These are phyloP conservation scores for Hyposmocoma kahamanoa DNA, from an alignment of 1,140 invertebrate genomes.

Conservation along the genomic window DNA sequence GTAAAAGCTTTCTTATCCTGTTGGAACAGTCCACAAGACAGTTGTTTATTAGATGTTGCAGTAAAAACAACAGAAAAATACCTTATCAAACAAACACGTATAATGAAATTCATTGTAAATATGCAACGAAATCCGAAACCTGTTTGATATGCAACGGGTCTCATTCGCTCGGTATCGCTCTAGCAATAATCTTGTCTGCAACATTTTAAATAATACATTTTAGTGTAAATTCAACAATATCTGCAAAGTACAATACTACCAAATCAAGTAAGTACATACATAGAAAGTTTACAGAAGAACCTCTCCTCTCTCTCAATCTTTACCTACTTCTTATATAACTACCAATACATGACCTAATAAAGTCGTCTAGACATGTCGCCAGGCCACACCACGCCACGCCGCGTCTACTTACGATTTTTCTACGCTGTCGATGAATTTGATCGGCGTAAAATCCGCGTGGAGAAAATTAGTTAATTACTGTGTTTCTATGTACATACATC, in stretches of 20 bases:
- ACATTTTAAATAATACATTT: not conserved
- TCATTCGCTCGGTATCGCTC: slow-evolving; percentile 27
- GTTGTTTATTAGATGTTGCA: too few relatives aligned
- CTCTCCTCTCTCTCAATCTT: not conserved
- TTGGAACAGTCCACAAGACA: too few relatives aligned
- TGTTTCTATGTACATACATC: too few relatives aligned
- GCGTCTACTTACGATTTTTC: too few relatives aligned
- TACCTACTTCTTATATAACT: not conserved
- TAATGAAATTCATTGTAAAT: slow-evolving; percentile 64
- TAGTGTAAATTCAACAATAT: not conserved
- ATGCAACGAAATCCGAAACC: slow-evolving; percentile 59
- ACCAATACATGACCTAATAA: not conserved
- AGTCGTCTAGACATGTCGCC: not conserved
- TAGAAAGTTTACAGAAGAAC: not conserved
- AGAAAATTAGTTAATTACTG: too few relatives aligned
- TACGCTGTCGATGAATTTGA: too few relatives aligned
- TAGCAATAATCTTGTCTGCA: not conserved
- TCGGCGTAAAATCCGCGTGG: too few relatives aligned
- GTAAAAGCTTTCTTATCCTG: too few relatives aligned
- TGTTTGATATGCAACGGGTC: slow-evolving; percentile 44
- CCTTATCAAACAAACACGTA: too few relatives aligned
- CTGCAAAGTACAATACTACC: too few relatives aligned
- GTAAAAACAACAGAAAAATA: too few relatives aligned
- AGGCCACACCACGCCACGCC: too few relatives aligned
- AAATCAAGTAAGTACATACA: not conserved